phyloP scores from a whole-genome alignment of 2,797 vertebrate genomes.

The Microctenopoma lineatum region DNA sequence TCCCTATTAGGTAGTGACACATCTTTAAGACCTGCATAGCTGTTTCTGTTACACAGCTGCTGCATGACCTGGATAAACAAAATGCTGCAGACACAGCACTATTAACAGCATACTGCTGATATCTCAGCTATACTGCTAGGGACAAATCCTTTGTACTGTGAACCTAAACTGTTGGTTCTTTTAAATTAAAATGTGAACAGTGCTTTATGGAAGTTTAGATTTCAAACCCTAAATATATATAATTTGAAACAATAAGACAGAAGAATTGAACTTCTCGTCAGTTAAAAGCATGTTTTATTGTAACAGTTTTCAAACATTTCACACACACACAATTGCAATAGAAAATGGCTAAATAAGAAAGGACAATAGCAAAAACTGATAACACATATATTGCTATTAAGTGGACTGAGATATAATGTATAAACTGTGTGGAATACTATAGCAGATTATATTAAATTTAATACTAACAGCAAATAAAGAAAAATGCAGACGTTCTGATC shows the following conservation, averaged over 20 bases:
- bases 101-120: slow-evolving; percentile 7
- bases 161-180: neutral
- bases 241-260: no score
- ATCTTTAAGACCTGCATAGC: slow-evolving; percentile 35
- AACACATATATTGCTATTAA: neutral
- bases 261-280: neutral
- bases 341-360: neutral
- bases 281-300: neutral
- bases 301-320: no score
- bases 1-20: slow-evolving; percentile 10
- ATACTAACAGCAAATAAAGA: no score
- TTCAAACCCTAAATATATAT: no score
- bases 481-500: no score
- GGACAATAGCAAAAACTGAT: neutral
- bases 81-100: slow-evolving; percentile 38
- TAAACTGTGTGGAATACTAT: neutral
- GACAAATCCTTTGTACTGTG: neutral
- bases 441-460: no score
- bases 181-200: neutral
- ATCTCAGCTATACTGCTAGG: neutral
- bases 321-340: neutral
- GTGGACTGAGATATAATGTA: neutral
- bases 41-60: slow-evolving; percentile 53
- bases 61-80: slow-evolving; percentile 67
- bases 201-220: neutral